phyloP scores from a whole-genome alignment of 2,888 invertebrate species.

The Sphaerophoria rueppellii region DNA sequence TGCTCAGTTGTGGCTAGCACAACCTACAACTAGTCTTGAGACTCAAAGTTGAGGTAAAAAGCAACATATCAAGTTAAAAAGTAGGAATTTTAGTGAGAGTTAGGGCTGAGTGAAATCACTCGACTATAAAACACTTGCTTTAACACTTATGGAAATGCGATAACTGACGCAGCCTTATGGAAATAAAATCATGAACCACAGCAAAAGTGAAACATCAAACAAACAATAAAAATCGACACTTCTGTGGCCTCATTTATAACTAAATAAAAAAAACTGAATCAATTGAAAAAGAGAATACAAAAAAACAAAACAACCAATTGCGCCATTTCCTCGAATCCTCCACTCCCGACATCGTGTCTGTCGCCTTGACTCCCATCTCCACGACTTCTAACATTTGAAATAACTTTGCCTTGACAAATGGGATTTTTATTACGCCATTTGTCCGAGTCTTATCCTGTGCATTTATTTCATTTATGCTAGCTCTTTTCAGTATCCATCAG shows the following conservation, averaged over 20 bases:
- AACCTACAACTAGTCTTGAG: no score
- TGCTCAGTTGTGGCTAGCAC: no score
- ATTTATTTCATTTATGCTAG: constrained; percentile 67
- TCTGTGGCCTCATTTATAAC: background rate
- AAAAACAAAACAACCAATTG: constrained; percentile 4
- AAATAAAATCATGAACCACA: constrained; percentile 10
- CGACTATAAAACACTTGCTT: background rate
- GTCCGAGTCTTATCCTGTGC: constrained; percentile 64
- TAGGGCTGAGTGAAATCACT: background rate
- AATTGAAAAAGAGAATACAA: background rate
- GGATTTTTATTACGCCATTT: constrained; percentile 71
- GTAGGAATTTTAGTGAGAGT: no score
- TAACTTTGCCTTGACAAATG: constrained; percentile 69
- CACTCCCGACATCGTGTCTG: background rate
- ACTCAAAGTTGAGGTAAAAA: no score
- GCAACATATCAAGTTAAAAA: no score
- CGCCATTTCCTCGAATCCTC: constrained; percentile 9
- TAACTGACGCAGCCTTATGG: background rate
- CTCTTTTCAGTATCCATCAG: constrained; percentile 5
- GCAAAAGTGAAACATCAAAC: background rate
- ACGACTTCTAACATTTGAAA: constrained; percentile 57
- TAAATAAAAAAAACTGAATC: background rate
- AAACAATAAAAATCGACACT: constrained; percentile 18
- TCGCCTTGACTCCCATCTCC: constrained; percentile 3
- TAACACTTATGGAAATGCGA: background rate